These are phyloP conservation scores for Pangasius sanitwongsei DNA, from an alignment of 2,797 vertebrate species.

Conservation along the genomic window DNA sequence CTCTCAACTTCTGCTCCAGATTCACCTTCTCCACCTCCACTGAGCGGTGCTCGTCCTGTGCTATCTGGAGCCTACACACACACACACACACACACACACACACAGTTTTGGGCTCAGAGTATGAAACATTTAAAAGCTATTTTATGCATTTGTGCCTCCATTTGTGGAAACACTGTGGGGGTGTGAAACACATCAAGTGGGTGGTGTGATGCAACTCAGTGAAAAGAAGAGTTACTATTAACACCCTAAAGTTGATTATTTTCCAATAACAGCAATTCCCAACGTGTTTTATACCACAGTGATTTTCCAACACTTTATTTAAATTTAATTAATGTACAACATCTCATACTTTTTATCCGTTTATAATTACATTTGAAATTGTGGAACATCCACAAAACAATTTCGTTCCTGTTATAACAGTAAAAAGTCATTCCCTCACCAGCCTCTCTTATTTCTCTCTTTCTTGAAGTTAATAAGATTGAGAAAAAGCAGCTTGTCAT, in stretches of 20 bases:
- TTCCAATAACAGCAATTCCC: not conserved
- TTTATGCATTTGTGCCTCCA: not conserved
- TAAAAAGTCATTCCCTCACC: not conserved
- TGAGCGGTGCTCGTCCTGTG: slow-evolving; percentile 90
- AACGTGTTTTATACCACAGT: not conserved
- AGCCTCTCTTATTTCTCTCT: not conserved
- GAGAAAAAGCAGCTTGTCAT: not conserved
- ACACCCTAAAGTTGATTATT: not conserved
- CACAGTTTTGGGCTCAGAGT: not conserved
- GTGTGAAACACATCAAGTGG: not conserved
- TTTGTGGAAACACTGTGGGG: not conserved
- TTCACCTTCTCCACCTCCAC: slow-evolving; percentile 94
- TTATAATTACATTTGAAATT: not conserved
- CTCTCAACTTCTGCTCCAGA: slow-evolving; percentile 88
- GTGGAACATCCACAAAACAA: not conserved
- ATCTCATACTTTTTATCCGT: not conserved
- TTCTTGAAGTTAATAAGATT: not conserved
- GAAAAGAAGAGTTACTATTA: too few species aligned
- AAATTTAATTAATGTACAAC: not conserved
- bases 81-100: slow-evolving; percentile 25
- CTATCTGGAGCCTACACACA: slow-evolving; percentile 84
- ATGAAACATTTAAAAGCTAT: not conserved
- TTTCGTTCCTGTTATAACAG: not conserved
- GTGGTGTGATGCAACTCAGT: not conserved
- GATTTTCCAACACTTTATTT: not conserved